Evolutionary conservation across 37 sponge, comb jelly and placozoan species (phyloP).

Genomic region (Lycopodina hypogea): DNA sequence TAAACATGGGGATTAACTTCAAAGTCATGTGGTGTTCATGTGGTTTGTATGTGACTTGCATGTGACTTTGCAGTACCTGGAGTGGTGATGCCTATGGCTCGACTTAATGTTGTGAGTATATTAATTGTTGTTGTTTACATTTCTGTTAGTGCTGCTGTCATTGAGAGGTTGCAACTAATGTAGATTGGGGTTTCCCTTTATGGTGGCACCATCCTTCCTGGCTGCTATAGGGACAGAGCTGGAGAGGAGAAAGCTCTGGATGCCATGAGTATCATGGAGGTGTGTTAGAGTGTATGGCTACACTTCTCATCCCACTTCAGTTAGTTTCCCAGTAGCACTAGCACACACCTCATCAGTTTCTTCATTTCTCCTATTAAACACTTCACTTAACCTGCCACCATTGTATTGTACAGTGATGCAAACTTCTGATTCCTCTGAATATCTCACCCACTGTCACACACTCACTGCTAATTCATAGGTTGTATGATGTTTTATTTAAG

Average conservation of each 20-base stretch:
- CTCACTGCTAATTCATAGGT: too few species aligned
- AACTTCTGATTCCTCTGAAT: too few species aligned
- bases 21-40: not conserved
- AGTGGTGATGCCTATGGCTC: conserved; percentile 70
- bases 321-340: too few species aligned
- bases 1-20: not conserved
- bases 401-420: too few species aligned
- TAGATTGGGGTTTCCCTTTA: conserved; percentile 60
- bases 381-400: too few species aligned
- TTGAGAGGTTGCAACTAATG: not conserved
- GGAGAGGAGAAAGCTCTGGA: conserved; percentile 45
- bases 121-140: not conserved
- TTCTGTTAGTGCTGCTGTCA: not conserved
- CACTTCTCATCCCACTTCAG: too few species aligned
- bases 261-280: conserved; percentile 71
- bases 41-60: not conserved
- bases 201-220: conserved; percentile 77
- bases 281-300: not conserved
- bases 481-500: too few species aligned
- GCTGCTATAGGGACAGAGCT: conserved; percentile 14
- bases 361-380: too few species aligned
- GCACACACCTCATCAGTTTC: too few species aligned
- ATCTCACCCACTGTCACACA: too few species aligned
- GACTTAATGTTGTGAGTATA: conserved; percentile 61
- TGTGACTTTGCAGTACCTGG: conserved; percentile 50